A percentile compares a stretch with the other conserved stretches of the same genome.
These are phyloP conservation scores for Drosophila prosaltans DNA, from an alignment of 1,140 invertebrate species.

Conservation along the genomic window DNA sequence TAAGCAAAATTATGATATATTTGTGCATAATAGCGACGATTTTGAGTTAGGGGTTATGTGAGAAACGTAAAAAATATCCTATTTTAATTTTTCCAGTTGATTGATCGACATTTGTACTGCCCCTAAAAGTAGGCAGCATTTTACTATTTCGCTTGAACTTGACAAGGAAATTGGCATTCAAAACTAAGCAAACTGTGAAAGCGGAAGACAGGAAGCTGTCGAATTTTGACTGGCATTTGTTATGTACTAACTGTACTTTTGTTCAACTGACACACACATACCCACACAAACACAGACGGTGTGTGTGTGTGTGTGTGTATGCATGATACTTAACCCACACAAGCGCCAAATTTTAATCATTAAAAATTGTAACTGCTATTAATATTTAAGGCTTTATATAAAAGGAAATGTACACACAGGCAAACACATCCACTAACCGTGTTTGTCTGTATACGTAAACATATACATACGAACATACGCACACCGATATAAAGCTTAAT, in stretches of 20 bases:
- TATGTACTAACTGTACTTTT: conserved; percentile 68
- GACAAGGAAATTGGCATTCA: conserved; percentile 42
- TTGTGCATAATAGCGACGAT: too few species aligned
- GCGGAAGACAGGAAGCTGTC: conserved; percentile 26
- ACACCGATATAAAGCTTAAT: conserved; percentile 60
- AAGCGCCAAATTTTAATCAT: conserved; percentile 79
- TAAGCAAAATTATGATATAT: too few species aligned
- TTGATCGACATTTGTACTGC: conserved; percentile 9
- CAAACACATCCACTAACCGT: conserved; percentile 49
- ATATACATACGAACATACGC: conserved; percentile 16
- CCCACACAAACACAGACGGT: not conserved
- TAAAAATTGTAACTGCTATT: conserved; percentile 82
- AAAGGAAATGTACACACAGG: conserved; percentile 26
- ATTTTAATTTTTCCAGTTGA: not conserved
- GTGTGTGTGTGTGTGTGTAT: not conserved
- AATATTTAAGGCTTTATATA: conserved; percentile 77
- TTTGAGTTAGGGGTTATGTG: not conserved
- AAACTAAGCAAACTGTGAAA: not conserved
- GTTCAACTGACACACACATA: conserved; percentile 30
- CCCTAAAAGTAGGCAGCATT: conserved; percentile 34
- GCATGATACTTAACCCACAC: conserved; percentile 45
- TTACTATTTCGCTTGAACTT: conserved; percentile 15
- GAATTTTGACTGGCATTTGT: conserved; percentile 56
- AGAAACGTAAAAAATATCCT: not conserved
- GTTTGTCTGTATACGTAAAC: conserved; percentile 22